Conservation (phyloP, 2,113 vertebrate genomes). For the Pseudolaguvia tuberculata region DNA sequence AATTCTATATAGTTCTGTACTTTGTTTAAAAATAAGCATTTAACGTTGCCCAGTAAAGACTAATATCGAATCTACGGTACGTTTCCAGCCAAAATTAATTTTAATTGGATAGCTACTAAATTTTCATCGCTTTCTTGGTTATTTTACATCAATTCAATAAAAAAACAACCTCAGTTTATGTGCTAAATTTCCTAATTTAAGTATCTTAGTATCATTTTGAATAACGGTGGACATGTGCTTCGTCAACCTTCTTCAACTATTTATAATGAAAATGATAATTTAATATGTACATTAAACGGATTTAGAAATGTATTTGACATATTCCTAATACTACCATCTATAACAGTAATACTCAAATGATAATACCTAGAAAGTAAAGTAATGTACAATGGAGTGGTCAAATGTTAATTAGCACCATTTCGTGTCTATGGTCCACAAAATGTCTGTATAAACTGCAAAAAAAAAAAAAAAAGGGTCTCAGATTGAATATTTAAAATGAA, state of each 20-base stretch:
- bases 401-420: conserved; percentile 43
- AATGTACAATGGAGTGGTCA: conserved; percentile 27
- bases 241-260: conserved; percentile 2
- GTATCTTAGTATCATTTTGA: conserved; percentile 2
- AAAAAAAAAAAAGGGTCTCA: conserved; percentile 16
- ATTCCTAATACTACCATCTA: conserved; percentile 25
- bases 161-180: conserved; percentile 46
- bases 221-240: conserved; percentile 30
- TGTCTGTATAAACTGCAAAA: conserved; percentile 22
- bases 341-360: conserved; percentile 3
- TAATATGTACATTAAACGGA: conserved; percentile 31
- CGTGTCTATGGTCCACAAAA: conserved; percentile 8
- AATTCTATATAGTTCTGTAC: conserved; percentile 49
- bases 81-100: conserved; percentile 64
- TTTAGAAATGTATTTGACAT: conserved; percentile 12
- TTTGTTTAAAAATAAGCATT: conserved; percentile 75
- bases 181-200: conserved; percentile 46
- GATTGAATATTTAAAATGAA: too few relatives aligned
- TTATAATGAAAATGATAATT: conserved; percentile 19
- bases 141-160: not conserved
- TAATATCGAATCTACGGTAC: conserved; percentile 60
- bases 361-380: conserved; percentile 20
- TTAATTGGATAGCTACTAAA: conserved; percentile 20
- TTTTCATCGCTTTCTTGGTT: not conserved
- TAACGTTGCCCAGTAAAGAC: conserved; percentile 58